Conservation (phyloP, 2,888 invertebrate genomes). For the Acleris holmiana region DNA sequence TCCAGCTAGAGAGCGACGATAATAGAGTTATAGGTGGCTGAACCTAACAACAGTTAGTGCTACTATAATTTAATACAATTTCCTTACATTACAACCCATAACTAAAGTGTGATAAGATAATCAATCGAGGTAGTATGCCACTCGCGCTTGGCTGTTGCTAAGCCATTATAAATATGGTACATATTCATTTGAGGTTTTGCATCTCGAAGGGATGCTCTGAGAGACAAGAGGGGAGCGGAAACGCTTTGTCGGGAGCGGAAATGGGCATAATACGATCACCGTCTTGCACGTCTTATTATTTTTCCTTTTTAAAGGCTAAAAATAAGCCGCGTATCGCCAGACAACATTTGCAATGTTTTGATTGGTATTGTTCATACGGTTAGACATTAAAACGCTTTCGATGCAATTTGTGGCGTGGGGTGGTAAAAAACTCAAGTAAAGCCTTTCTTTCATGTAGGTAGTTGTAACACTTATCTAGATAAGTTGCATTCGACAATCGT, state of each 20-base stretch:
- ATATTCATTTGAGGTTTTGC: constrained; percentile 64
- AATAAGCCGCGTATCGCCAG: constrained; percentile 43
- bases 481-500: no score
- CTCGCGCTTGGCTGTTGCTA: constrained; percentile 34
- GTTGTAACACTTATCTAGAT: no score
- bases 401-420: no score
- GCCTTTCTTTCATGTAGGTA: no score
- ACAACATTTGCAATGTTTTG: constrained; percentile 9
- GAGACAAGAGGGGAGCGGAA: constrained; percentile 79
- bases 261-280: constrained; percentile 73
- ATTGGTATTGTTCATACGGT: background rate
- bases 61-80: no score
- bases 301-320: constrained; percentile 47
- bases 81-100: background rate
- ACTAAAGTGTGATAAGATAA: background rate
- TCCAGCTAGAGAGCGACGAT: no score
- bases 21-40: no score
- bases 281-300: constrained; percentile 70
- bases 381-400: no score
- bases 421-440: no score
- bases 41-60: no score
- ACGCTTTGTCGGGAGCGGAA: constrained; percentile 76
- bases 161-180: constrained; percentile 42
- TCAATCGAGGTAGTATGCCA: background rate
- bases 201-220: constrained; percentile 73